Evolutionary conservation across 2,888 invertebrate genomes (phyloP).

Genomic region (Scaptomyza parva): DNA sequence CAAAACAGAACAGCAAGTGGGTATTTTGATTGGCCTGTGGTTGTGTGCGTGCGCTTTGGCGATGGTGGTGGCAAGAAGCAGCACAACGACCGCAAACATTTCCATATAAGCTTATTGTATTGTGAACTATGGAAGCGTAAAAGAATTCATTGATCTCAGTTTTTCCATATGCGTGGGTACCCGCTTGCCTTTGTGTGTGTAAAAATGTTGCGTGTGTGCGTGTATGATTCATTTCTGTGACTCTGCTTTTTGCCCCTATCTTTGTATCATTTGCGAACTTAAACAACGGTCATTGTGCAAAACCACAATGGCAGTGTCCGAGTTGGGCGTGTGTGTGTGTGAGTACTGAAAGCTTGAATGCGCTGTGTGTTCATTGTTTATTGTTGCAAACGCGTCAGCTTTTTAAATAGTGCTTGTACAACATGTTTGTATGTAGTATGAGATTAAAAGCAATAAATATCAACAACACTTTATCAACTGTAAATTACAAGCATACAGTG

Average conservation of each 20-base stretch:
- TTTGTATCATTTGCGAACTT: conserved; percentile 58
- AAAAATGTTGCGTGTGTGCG: conserved; percentile 13
- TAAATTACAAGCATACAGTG: conserved; percentile 45
- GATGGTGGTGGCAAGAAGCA: conserved; percentile 76
- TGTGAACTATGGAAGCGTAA: conserved; percentile 45
- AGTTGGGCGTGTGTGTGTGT: conserved; percentile 14
- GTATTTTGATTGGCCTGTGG: conserved; percentile 62
- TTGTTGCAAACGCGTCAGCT: conserved; percentile 34
- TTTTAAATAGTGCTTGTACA: conserved; percentile 33
- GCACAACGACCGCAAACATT: conserved; percentile 70
- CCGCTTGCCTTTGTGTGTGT: not conserved
- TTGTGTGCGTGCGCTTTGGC: conserved; percentile 48
- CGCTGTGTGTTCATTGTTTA: conserved; percentile 37
- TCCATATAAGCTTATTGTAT: conserved; percentile 69
- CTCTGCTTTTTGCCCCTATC: conserved; percentile 34
- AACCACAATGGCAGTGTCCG: conserved; percentile 21
- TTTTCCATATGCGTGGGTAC: conserved; percentile 40
- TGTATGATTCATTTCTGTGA: conserved; percentile 61
- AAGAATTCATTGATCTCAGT: conserved; percentile 71
- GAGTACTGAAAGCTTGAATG: conserved; percentile 21
- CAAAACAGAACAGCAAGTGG: conserved; percentile 69
- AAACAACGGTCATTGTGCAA: conserved; percentile 62
- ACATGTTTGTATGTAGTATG: conserved; percentile 3
- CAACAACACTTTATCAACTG: conserved; percentile 50
- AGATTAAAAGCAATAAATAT: conserved; percentile 34